Conservation (phyloP, 2,888 invertebrate species). For the Drosophila demipolita region DNA sequence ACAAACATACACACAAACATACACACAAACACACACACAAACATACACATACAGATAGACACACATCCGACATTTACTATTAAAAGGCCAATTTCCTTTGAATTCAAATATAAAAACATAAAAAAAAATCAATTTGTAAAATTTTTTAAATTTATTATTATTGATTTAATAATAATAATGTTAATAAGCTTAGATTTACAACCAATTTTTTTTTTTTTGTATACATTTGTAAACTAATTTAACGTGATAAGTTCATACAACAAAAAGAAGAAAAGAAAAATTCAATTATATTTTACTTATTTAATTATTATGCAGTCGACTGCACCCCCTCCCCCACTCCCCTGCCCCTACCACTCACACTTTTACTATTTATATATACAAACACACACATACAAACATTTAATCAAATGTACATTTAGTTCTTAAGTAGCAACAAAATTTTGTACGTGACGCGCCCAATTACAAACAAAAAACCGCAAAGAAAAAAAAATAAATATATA, state of each 20-base stretch:
- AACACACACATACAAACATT: slow-evolving; percentile 1
- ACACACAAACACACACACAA: slow-evolving; percentile 8
- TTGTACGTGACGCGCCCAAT: slow-evolving; percentile 39
- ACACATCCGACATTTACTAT: slow-evolving; percentile 2
- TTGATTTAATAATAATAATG: slow-evolving; percentile 39
- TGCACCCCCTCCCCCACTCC: neutral
- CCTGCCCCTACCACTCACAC: slow-evolving; percentile 7
- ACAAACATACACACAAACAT: neutral
- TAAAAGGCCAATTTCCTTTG: slow-evolving; percentile 56
- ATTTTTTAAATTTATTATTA: slow-evolving; percentile 24
- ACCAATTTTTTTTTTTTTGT: slow-evolving; percentile 33
- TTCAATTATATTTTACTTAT: slow-evolving; percentile 32
- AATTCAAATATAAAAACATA: slow-evolving; percentile 18
- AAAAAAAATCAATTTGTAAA: neutral
- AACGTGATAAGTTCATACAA: slow-evolving; percentile 41
- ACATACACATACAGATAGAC: neutral
- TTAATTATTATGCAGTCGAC: slow-evolving; percentile 9
- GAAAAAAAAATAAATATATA: neutral
- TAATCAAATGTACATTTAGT: slow-evolving; percentile 48
- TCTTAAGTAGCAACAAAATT: slow-evolving; percentile 67
- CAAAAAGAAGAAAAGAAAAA: slow-evolving; percentile 34
- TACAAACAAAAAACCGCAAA: neutral
- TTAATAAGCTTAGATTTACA: slow-evolving; percentile 36
- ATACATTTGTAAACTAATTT: slow-evolving; percentile 74
- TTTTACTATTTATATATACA: slow-evolving; percentile 27